phyloP scores from a whole-genome alignment of 2,888 invertebrate genomes.

The Cataglyphis cursor region DNA sequence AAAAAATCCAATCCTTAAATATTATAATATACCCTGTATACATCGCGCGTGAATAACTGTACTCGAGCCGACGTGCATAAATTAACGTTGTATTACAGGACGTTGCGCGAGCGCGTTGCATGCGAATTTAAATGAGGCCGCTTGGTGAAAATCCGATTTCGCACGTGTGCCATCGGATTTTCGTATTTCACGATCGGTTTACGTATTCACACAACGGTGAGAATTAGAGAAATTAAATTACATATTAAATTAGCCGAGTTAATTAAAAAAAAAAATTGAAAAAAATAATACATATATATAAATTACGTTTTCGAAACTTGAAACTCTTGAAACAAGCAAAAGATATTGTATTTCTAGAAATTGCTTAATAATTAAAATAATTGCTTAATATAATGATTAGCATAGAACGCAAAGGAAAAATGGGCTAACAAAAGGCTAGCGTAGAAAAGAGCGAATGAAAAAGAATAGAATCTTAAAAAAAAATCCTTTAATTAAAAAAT shows the following conservation, averaged over 20 bases:
- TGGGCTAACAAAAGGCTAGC: too few species aligned
- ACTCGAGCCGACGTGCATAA: conserved; percentile 9
- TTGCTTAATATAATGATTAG: not conserved
- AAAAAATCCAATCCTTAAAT: not conserved
- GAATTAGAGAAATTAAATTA: conserved; percentile 8
- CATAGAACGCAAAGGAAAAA: too few species aligned
- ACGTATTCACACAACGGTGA: not conserved
- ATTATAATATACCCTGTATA: not conserved
- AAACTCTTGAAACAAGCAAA: not conserved
- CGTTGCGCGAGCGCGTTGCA: conserved; percentile 5
- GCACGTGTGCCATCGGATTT: conserved; percentile 1
- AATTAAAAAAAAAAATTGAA: not conserved
- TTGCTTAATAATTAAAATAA: not conserved
- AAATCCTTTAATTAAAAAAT: too few species aligned
- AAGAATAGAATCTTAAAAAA: too few species aligned
- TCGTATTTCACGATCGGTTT: not conserved
- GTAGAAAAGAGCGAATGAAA: too few species aligned
- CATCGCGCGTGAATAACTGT: conserved; percentile 23
- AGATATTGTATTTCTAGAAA: not conserved
- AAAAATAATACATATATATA: not conserved
- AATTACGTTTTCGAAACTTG: not conserved
- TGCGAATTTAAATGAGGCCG: conserved; percentile 39
- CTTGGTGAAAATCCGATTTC: not conserved
- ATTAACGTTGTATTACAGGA: conserved; percentile 22
- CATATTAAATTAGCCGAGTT: not conserved